These are phyloP conservation scores for Ormyrus nitidulus DNA, from an alignment of 2,888 invertebrate species.

Conservation along the genomic window DNA sequence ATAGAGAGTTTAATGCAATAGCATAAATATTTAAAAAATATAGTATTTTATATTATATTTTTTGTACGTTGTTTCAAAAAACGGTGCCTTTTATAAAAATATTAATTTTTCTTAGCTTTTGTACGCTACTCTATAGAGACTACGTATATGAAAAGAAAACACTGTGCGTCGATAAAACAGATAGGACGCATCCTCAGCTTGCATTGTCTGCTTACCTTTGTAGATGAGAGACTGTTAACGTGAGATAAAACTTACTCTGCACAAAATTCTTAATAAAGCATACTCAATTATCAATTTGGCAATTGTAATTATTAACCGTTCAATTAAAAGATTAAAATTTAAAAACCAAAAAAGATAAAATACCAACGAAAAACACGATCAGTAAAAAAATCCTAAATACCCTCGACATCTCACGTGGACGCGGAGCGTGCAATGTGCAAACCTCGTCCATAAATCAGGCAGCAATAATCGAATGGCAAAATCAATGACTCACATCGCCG, in stretches of 20 bases:
- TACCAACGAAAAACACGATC: no score
- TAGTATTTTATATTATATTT: neutral
- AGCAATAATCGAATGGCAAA: constrained; percentile 35
- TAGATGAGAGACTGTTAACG: neutral
- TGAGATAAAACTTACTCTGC: no score
- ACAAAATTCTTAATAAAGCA: no score
- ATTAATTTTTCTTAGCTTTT: neutral
- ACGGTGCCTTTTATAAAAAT: no score
- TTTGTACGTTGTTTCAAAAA: neutral
- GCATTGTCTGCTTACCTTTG: no score
- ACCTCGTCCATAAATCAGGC: neutral
- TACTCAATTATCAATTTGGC: no score
- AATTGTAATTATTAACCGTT: no score
- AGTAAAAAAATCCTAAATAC: no score
- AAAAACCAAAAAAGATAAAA: no score
- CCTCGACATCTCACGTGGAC: no score
- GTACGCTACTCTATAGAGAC: neutral
- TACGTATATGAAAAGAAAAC: neutral
- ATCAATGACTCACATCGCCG: constrained; percentile 8
- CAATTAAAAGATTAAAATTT: no score
- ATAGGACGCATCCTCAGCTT: neutral
- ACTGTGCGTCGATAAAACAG: constrained; percentile 33
- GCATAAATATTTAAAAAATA: no score
- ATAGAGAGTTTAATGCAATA: neutral
- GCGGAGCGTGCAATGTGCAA: neutral